Percentiles rank a stretch among this genome's conserved stretches.
These are phyloP conservation scores for Melanophora roralis DNA, from an alignment of 2,888 invertebrate genomes.

Conservation along the genomic window DNA sequence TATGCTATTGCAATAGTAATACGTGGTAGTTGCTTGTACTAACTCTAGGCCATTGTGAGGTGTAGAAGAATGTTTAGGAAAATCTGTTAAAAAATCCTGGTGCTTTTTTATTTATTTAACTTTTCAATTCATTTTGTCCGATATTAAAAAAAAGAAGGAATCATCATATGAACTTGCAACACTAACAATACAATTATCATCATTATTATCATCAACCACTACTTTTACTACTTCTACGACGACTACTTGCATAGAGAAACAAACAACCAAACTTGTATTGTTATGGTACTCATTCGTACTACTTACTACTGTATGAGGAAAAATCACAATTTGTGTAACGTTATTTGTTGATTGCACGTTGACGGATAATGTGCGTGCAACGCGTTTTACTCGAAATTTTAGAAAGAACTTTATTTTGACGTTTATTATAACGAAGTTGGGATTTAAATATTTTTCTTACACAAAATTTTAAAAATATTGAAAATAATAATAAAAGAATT, in stretches of 20 bases:
- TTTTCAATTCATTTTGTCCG: constrained; percentile 45
- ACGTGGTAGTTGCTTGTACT: constrained; percentile 11
- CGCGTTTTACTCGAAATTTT: constrained; percentile 61
- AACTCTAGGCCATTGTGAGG: constrained; percentile 26
- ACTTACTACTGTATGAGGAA: constrained; percentile 50
- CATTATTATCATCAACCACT: constrained; percentile 19
- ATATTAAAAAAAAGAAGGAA: constrained; percentile 42
- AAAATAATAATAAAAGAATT: not conserved
- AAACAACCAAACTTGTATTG: not conserved
- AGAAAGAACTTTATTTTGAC: constrained; percentile 19
- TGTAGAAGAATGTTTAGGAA: constrained; percentile 40
- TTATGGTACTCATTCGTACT: constrained; percentile 24
- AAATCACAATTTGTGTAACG: constrained; percentile 64
- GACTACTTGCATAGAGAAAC: constrained; percentile 36
- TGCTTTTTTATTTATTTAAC: constrained; percentile 11
- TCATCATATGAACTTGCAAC: constrained; percentile 48
- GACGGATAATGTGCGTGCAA: constrained; percentile 70
- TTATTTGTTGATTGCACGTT: constrained; percentile 76
- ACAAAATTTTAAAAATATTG: not conserved
- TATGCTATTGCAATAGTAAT: not conserved
- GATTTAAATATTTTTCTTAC: not conserved
- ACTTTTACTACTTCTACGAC: not conserved
- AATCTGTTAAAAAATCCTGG: constrained; percentile 34
- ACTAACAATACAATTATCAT: constrained; percentile 54
- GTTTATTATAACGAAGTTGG: constrained; percentile 2